Conservation (phyloP, 1,140 invertebrate species). For the Dendroctonus ponderosae region DNA sequence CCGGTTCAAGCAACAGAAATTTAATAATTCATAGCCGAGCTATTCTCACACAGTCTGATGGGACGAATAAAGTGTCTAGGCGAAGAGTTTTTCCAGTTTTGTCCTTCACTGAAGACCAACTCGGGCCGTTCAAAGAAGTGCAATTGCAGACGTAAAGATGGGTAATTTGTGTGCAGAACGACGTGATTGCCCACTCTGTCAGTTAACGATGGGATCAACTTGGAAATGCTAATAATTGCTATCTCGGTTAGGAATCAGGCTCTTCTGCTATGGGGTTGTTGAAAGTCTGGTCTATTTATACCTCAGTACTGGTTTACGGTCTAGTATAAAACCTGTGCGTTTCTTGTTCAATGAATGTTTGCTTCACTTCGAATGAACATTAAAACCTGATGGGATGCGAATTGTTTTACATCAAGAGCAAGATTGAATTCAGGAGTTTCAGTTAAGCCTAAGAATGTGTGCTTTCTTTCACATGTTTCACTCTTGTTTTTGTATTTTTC, state of each 20-base stretch:
- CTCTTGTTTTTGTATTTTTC: too few relatives aligned
- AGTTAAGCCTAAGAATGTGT: too few relatives aligned
- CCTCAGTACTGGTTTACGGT: not conserved
- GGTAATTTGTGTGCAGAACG: constrained; percentile 21
- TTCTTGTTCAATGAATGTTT: not conserved
- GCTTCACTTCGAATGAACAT: not conserved
- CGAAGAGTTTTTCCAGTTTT: constrained; percentile 2
- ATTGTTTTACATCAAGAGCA: not conserved
- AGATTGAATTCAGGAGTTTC: too few relatives aligned
- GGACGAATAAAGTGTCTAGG: constrained; percentile 11
- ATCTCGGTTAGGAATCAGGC: constrained; percentile 2
- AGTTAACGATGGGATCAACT: constrained; percentile 16
- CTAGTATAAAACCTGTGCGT: too few relatives aligned
- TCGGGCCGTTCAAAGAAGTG: constrained; percentile 13
- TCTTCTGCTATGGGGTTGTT: constrained; percentile 4
- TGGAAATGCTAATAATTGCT: constrained; percentile 23
- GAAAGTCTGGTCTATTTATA: constrained; percentile 7
- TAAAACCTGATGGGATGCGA: not conserved
- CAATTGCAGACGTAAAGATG: constrained; percentile 20
- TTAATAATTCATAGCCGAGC: constrained; percentile 3
- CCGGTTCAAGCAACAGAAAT: not conserved
- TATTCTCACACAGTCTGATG: constrained; percentile 6
- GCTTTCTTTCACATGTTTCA: too few relatives aligned
- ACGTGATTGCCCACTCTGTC: constrained; percentile 23
- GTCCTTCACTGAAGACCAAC: constrained; percentile 17